Base-by-base conservation (phyloP, 2,113 vertebrate species). In the Theristicus caerulescens region DNA sequence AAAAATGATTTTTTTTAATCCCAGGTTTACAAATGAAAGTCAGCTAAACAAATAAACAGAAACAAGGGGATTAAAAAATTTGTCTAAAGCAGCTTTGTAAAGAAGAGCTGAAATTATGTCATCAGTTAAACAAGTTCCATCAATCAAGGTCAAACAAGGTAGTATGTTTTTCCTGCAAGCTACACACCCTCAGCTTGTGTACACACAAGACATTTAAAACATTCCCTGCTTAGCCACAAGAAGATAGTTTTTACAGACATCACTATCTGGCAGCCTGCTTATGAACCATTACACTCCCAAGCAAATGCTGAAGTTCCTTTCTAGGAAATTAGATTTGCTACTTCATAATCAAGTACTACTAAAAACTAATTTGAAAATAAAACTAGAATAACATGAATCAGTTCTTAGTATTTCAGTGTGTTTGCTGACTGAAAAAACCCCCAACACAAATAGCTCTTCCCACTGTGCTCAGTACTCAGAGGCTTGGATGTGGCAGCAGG, bases 11-110 rank as follows among this genome's bases (percentile, higher is more conserved):
- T 95, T 86, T 94, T 96, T 91, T 25, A 92, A 96, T 95, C 77
- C 77, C 36, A 49, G 65, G 70, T 87, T 90, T 95, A 96, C 81
- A 88, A 97, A 97, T 88, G 57, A 67, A 93, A 93, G 51, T 85
- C 91, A 93, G 65, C 65, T 80, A 86, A 95, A 94, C 62, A 92
- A 96, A 96, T 91, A 86, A 86, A 90, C 32, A 76, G 76, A 92
- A 95, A 96, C 77, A 94, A 78, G 71, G 61, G 83, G 96, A 97
- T 97, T 95, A 95, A 95, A 92, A 88, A 42, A 77, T 61, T 86
- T 93, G 82, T 79, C 72, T 92, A 95, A 96, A 96, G 81, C 96
- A 94, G 94, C 85, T 97, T 96, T 95, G 82, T 95, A 70, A 90
- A 87, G 77, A 95, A 70, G 62, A 79, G 67, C 89, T 94, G 87